Percentiles rank a stretch among this genome's conserved stretches.
These are phyloP conservation scores for Choreutis nemorana DNA, from an alignment of 2,888 invertebrate species.

Conservation along the genomic window DNA sequence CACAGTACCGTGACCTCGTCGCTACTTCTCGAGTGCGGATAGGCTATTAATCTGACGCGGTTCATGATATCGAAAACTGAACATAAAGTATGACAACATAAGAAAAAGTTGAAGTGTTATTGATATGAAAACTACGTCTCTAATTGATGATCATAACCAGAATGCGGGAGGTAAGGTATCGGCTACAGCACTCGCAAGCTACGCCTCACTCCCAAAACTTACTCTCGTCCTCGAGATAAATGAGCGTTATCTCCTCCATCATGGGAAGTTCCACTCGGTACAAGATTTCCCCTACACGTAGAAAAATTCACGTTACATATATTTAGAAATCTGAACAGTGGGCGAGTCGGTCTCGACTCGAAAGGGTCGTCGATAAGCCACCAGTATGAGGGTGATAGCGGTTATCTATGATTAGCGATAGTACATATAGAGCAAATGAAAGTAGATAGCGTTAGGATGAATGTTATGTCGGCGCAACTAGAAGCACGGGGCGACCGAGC, in stretches of 20 bases:
- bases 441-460: constrained; percentile 17
- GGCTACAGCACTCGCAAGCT: constrained; percentile 73
- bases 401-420: too few relatives aligned
- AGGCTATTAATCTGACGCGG: constrained; percentile 56
- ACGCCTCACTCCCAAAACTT: constrained; percentile 71
- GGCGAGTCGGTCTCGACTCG: neutral
- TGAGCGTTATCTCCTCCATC: constrained; percentile 93
- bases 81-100: constrained; percentile 53
- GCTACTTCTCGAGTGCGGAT: constrained; percentile 42
- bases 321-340: constrained; percentile 27
- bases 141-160: constrained; percentile 68
- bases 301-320: constrained; percentile 65
- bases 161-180: constrained; percentile 68
- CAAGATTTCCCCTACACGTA: constrained; percentile 84
- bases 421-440: too few relatives aligned
- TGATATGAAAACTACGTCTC: constrained; percentile 65
- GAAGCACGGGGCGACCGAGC: constrained; percentile 53
- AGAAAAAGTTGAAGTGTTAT: constrained; percentile 60
- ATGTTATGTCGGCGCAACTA: too few relatives aligned
- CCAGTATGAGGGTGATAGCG: constrained; percentile 2
- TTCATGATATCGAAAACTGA: constrained; percentile 50
- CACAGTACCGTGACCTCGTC: constrained; percentile 43
- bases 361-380: neutral
- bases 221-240: constrained; percentile 91
- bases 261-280: constrained; percentile 92